Evolutionary conservation across 2,888 invertebrate species (phyloP).

Genomic region (Drosophila borborema): DNA sequence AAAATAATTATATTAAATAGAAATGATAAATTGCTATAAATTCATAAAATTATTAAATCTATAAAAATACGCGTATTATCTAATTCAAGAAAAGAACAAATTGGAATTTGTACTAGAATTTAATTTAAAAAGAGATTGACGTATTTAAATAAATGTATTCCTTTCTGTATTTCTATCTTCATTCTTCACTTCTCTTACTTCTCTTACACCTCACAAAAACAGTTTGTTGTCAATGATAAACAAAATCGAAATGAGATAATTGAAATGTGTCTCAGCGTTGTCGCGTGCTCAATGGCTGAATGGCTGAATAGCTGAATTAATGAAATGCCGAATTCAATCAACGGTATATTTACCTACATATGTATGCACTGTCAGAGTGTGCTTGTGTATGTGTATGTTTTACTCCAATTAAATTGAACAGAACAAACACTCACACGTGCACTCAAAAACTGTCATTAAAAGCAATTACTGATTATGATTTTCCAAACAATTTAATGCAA

Average conservation of each 20-base stretch:
- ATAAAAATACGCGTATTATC: not conserved
- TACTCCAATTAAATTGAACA: slow-evolving; percentile 33
- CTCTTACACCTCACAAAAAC: not conserved
- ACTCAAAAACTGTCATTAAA: slow-evolving; percentile 68
- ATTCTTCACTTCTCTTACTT: not conserved
- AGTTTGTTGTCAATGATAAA: not conserved
- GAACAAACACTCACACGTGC: slow-evolving; percentile 44
- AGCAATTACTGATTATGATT: slow-evolving; percentile 82
- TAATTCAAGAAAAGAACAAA: not conserved
- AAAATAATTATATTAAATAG: not conserved
- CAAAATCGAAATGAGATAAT: slow-evolving; percentile 1
- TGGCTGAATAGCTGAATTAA: slow-evolving; percentile 20
- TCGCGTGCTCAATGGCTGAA: slow-evolving; percentile 42
- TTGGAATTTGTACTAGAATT: not conserved
- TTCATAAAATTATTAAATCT: not conserved
- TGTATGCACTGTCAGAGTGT: not conserved
- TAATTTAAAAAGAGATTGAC: not conserved
- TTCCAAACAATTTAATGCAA: slow-evolving; percentile 83
- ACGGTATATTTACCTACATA: slow-evolving; percentile 44
- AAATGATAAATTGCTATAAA: not conserved
- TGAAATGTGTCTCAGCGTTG: slow-evolving; percentile 36
- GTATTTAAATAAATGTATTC: not conserved
- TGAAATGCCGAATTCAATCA: slow-evolving; percentile 51
- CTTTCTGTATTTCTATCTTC: not conserved
- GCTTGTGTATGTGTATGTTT: slow-evolving; percentile 7